Conservation (phyloP, 2,888 invertebrate genomes). For the Lithophane socia region DNA sequence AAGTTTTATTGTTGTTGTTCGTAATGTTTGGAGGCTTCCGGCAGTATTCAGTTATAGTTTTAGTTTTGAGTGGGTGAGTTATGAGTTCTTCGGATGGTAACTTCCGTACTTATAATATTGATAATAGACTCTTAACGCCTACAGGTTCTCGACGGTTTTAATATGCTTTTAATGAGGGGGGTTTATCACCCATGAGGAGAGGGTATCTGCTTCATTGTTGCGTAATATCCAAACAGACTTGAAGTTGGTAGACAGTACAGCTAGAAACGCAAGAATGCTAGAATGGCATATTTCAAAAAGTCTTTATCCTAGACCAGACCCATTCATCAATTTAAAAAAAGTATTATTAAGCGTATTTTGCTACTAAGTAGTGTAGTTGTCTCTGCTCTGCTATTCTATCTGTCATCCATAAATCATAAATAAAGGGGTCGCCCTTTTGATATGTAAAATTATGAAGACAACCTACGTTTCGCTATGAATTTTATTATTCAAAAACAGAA, state of each 20-base stretch:
- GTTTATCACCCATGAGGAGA: not conserved
- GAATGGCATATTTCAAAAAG: not conserved
- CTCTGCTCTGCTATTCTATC: not conserved
- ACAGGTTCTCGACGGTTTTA: not conserved
- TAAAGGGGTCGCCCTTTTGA: not conserved
- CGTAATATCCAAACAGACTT: not conserved
- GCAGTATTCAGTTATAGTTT: slow-evolving; percentile 35
- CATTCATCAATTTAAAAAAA: no score
- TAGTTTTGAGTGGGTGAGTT: slow-evolving; percentile 40
- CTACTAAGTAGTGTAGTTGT: not conserved
- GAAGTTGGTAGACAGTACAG: not conserved
- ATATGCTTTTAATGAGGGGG: not conserved
- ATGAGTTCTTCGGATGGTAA: slow-evolving; percentile 16
- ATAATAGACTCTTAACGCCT: not conserved
- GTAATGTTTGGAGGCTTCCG: slow-evolving; percentile 51
- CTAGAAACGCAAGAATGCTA: not conserved
- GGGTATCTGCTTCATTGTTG: not conserved
- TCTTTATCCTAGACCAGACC: no score
- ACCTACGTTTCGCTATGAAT: not conserved
- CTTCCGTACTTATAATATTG: slow-evolving; percentile 16
- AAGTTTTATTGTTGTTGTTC: slow-evolving; percentile 55
- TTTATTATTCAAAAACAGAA: not conserved
- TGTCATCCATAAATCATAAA: not conserved
- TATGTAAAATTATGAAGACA: not conserved
- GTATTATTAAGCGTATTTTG: not conserved